Base-by-base conservation (phyloP, 2,888 invertebrate species). In the Drosophila multiciliata region DNA sequence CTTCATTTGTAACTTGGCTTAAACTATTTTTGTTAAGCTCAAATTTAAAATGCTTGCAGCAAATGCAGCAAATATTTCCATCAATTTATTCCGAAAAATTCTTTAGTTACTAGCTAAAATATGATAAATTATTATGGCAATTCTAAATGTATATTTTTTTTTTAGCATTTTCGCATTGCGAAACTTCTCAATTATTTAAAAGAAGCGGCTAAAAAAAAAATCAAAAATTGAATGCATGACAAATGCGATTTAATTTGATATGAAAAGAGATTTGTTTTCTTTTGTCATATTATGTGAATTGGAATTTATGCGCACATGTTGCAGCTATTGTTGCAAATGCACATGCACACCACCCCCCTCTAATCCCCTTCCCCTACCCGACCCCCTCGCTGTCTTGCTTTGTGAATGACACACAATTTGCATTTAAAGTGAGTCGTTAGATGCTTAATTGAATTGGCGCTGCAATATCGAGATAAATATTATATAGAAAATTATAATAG, bases 361-460 rank as follows among this genome's bases (percentile, higher is more conserved):
- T 26, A 26, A 26, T 26, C 5, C 26, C 26, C 26, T 26, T 26
- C 5, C 29, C 29, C 17, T 4, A 17, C 23, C 17, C 12, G 26
- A 12, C n/a, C 32, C 52, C 5, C 4, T 0, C 29, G 1, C 8
- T 15, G 12, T n/a, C 23, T 42, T 26, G 63, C 69, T 63, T 55
- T 85, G 71, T 70, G 82, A 74, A 75, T 72, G 74, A 50, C 55
- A 76, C 73, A 70, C 80, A 88, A 90, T 90, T 85, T 85, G 90
- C 90, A 85, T 85, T 85, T 90, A 73, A 90, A 85, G 90, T 90
- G 89, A 83, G 69, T 90, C 80, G 90, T 82, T 86, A 83, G 89
- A 32, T 55, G 80, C 87, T 55, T 90, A 85, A 85, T 85, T 85
- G 89, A 81, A 81, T 77, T 71, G 63, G 64, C 68, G 40, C 64